Conservation (phyloP, 2,113 vertebrate genomes). For the Aptenodytes patagonicus region DNA sequence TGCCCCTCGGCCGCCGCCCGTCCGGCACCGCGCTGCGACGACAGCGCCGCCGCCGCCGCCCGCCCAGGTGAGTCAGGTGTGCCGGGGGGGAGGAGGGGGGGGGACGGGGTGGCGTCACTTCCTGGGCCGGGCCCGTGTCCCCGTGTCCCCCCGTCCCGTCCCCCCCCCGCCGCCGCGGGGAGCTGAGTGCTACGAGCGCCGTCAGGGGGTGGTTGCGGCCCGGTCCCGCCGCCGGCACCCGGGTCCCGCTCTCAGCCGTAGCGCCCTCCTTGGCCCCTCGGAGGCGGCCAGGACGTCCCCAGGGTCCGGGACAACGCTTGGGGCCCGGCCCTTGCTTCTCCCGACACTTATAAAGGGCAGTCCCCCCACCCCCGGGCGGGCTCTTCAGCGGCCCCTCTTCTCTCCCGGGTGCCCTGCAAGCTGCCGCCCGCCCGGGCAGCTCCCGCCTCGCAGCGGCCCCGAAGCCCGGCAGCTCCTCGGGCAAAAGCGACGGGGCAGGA, state of each 20-base stretch:
- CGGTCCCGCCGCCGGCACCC: too few relatives aligned
- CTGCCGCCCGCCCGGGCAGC: not conserved
- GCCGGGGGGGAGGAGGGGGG: too few relatives aligned
- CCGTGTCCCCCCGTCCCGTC: too few relatives aligned
- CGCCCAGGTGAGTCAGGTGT: too few relatives aligned
- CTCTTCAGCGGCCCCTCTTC: accelerated
- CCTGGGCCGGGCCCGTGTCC: slow-evolving; percentile 34
- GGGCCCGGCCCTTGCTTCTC: not conserved
- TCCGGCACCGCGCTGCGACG: too few relatives aligned
- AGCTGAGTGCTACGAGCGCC: not conserved
- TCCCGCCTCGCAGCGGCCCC: not conserved
- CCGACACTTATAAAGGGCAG: too few relatives aligned
- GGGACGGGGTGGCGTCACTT: slow-evolving; percentile 70
- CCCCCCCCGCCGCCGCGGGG: not conserved
- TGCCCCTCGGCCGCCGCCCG: too few relatives aligned
- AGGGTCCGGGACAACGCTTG: accelerated
- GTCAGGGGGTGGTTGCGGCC: not conserved
- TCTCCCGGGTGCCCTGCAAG: not conserved
- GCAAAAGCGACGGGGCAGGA: not conserved
- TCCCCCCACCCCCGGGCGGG: not conserved
- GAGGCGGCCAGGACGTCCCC: too few relatives aligned
- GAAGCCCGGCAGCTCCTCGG: not conserved
- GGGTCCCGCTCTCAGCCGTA: not conserved
- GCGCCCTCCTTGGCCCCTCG: not conserved
- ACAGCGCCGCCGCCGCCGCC: too few relatives aligned